Base-by-base conservation (phyloP, 2,797 vertebrate genomes). In the Leucoraja ocellata region DNA sequence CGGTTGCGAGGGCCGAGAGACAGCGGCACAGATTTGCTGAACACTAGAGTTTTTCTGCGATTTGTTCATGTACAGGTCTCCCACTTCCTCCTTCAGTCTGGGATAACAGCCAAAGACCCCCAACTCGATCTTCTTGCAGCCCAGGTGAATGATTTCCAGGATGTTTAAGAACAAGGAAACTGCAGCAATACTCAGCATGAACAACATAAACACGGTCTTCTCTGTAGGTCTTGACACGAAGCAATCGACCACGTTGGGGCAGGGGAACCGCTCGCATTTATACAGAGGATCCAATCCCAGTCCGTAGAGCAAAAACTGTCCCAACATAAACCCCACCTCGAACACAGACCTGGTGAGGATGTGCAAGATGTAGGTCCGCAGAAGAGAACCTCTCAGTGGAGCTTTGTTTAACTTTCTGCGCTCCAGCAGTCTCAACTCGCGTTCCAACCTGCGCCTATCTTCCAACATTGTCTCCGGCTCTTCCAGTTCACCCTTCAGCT, bases 171-270 rank as follows among this genome's bases (percentile, higher is more conserved):
- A 96, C 94, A 98, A 93, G 0, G 97, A 98, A 65, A 98, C 95
- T 0, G 94, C 96, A 0, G 97, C 97, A 93, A 98, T 98, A 93
- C 96, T 96, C 65, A 98, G 97, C 98, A 98, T 97, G 95, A 98
- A 98, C 92, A 98, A 94, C 95, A 98, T 97, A 94, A 98, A 98
- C 93, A 98, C 95, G 0, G 96, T 98, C 94, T 98, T 98, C 94
- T 98, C 98, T 0, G 97, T 98, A 8, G 98, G 97, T 76, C 97
- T 96, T 63, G 97, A 98, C 3, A 98, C 96, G 65, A 98, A 99
- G 94, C 98, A 98, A 94, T 98, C 97, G 3, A 98, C 97, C 0
- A 94, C 95, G 39, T 98, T 98, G 21, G 98, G 98, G 94, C 97
- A 98, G 0, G 97, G 97, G 4, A 97, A 95, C 63, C 96, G 95